Conservation (phyloP, 1,140 invertebrate genomes). For the Sesamia nonagrioides region DNA sequence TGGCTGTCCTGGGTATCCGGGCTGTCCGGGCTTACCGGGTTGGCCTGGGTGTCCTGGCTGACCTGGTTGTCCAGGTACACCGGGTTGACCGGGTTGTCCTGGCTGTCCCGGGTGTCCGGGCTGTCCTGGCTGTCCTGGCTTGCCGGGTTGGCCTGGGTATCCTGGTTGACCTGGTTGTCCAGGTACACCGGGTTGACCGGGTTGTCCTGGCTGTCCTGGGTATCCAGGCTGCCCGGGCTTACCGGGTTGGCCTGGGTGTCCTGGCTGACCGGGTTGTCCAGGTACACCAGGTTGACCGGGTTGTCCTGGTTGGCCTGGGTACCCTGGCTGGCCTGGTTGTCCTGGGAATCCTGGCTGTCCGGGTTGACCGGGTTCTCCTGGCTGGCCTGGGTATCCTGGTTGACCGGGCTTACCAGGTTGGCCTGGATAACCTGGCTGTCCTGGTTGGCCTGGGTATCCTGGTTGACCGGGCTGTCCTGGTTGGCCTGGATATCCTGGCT, state of each 20-base stretch:
- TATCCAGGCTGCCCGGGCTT: conserved; percentile 56
- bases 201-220: background rate
- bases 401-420: conserved; percentile 41
- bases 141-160: too few relatives aligned
- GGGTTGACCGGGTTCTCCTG: conserved; percentile 55
- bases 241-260: conserved; percentile 56
- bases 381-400: conserved; percentile 45
- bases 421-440: conserved; percentile 43
- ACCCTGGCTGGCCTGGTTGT: conserved; percentile 20
- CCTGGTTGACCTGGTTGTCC: too few relatives aligned
- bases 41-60: background rate
- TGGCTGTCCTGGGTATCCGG: conserved; percentile 3
- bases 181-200: conserved; percentile 30
- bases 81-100: conserved; percentile 5
- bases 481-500: background rate
- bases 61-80: background rate
- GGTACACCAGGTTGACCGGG: conserved; percentile 10
- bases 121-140: too few relatives aligned
- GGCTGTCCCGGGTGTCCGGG: conserved; percentile 31
- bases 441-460: conserved; percentile 21
- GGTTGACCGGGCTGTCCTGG: conserved; percentile 21
- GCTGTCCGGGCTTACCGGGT: background rate
- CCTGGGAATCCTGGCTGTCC: conserved; percentile 34
- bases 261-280: conserved; percentile 23
- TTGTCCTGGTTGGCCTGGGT: conserved; percentile 39